These are phyloP conservation scores for Heliconius melpomene DNA, from an alignment of 1,140 invertebrate species.

Conservation along the genomic window DNA sequence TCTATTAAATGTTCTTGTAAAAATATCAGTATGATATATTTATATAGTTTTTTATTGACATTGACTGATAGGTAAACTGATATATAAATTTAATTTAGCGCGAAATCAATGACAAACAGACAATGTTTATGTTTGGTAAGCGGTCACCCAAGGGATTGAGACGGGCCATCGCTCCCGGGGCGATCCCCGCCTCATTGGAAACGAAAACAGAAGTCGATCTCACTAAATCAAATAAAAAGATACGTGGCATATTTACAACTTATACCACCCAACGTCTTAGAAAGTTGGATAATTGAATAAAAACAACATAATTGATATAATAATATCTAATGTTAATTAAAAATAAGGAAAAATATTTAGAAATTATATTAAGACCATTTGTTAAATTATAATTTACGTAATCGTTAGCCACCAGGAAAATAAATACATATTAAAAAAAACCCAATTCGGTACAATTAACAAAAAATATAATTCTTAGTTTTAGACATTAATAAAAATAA, in stretches of 20 bases:
- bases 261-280: not conserved
- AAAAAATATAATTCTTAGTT: too few species aligned
- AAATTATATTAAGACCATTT: too few species aligned
- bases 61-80: slow-evolving; percentile 53
- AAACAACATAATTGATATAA: not conserved
- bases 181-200: slow-evolving; percentile 60
- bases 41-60: slow-evolving; percentile 3
- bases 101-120: slow-evolving; percentile 73
- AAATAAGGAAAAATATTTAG: too few species aligned
- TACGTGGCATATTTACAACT: slow-evolving; percentile 9
- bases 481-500: too few species aligned
- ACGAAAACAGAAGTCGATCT: slow-evolving; percentile 70
- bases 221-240: slow-evolving; percentile 60
- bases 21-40: not conserved
- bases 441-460: too few species aligned
- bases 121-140: slow-evolving; percentile 64
- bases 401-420: too few species aligned
- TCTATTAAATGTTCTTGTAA: too few species aligned
- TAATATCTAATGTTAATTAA: not conserved
- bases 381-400: too few species aligned
- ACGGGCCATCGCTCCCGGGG: slow-evolving; percentile 43
- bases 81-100: slow-evolving; percentile 73
- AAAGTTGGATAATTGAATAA: not conserved
- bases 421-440: too few species aligned
- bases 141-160: slow-evolving; percentile 56